Base-by-base conservation (phyloP, 2,113 vertebrate species). In the Origma solitaria region DNA sequence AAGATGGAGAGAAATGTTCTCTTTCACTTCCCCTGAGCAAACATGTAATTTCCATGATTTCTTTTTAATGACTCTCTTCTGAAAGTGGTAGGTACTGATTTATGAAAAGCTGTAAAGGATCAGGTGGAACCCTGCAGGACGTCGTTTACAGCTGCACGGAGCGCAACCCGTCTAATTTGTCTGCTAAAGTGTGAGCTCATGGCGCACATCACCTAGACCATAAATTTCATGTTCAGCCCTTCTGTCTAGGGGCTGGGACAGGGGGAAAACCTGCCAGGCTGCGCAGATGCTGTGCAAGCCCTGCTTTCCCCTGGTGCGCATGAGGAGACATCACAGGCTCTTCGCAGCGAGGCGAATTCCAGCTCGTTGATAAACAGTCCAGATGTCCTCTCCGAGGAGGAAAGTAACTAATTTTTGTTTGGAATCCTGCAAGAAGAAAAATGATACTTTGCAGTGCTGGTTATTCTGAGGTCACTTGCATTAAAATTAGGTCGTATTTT, bases 21-120 rank as follows among this genome's bases (percentile, higher is more conserved):
- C 50, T 96, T 96, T 97, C 95, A 37, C 94, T 98, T 98, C 98
- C 99, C 98, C 97, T 98, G 99, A 99, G 99, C 98, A 98, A 98
- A 99, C 98, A 98, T 98, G 98, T 98, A 98, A 99, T 99, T 99
- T 99, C 97, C 98, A 98, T 99, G 98, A 99, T 99, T 99, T 99
- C 98, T 98, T 99, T 99, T 99, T 99, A 99, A 99, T 98, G 98
- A 97, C 97, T 98, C 96, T 95, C 97, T 95, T 97, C 98, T 98
- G 98, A 25, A 94, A 96, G 96, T 98, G 95, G 97, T 97, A 97
- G 97, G 98, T 98, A 94, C 97, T 99, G 99, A 99, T 99, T 99
- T 99, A 99, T 99, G 98, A 97, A 97, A 98, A 97, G 98, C 98
- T 97, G 97, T 98, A 97, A 98, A 98, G 96, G 98, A 98, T 98